Evolutionary conservation across 2,888 invertebrate species (phyloP).

Genomic region (Sesia apiformis): DNA sequence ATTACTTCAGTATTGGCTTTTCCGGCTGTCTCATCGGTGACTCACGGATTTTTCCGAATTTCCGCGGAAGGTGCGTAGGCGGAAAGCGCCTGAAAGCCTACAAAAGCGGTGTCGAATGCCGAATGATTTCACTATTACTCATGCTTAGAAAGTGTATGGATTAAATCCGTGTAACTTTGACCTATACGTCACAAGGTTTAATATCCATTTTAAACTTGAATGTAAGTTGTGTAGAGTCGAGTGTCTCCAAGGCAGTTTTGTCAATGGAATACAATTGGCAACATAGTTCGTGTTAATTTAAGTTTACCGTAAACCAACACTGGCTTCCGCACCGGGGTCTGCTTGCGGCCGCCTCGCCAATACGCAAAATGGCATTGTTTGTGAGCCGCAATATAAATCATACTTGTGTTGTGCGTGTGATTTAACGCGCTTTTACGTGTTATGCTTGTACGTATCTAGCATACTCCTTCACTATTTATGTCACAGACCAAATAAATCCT

Average conservation of each 20-base stretch:
- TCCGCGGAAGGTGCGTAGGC: constrained; percentile 19
- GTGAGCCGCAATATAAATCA: constrained; percentile 69
- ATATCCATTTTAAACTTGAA: no score
- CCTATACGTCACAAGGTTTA: background rate
- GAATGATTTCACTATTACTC: constrained; percentile 47
- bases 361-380: constrained; percentile 54
- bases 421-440: background rate
- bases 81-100: constrained; percentile 47
- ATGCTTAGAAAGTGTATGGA: constrained; percentile 39
- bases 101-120: constrained; percentile 43
- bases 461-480: no score
- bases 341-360: constrained; percentile 34
- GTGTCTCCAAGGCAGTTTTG: no score
- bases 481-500: no score
- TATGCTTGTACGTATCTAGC: background rate
- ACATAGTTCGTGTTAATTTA: constrained; percentile 59
- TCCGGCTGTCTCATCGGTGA: constrained; percentile 52
- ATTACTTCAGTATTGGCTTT: constrained; percentile 50
- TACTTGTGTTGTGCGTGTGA: background rate
- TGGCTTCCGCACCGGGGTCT: constrained; percentile 48
- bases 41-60: constrained; percentile 67
- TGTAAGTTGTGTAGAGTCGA: no score
- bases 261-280: constrained; percentile 19
- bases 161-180: constrained; percentile 28
- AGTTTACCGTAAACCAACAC: constrained; percentile 60